Percentiles rank a stretch among this genome's conserved stretches.
Conservation (phyloP, 1,140 invertebrate species). For the Ostrea denselamellosa region DNA sequence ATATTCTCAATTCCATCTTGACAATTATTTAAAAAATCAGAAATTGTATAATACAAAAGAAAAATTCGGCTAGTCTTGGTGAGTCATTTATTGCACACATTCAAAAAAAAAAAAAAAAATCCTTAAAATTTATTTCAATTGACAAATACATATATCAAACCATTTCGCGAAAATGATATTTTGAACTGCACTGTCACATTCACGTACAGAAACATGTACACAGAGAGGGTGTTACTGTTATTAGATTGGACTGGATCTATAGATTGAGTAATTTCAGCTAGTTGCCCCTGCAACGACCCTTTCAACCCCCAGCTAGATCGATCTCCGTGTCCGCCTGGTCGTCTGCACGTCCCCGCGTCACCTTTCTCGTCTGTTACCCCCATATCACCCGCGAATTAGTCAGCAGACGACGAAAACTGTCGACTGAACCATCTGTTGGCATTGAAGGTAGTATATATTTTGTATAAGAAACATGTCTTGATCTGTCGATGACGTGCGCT, state of each 20-base stretch:
- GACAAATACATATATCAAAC: neutral
- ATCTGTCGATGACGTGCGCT: no score
- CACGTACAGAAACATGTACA: neutral
- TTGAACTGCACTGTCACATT: no score
- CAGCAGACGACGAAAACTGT: constrained; percentile 17
- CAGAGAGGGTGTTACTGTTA: neutral
- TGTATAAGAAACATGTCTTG: no score
- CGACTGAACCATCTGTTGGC: neutral
- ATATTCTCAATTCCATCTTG: no score
- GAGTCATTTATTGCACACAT: neutral
- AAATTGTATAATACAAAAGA: no score
- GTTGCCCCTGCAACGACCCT: neutral
- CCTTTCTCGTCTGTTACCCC: neutral
- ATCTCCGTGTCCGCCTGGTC: neutral
- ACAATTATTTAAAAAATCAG: no score
- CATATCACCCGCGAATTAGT: neutral
- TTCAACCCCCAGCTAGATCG: neutral
- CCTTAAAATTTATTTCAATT: neutral
- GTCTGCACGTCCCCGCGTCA: constrained; percentile 9
- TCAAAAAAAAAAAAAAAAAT: neutral
- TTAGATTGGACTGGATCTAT: neutral
- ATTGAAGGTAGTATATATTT: neutral
- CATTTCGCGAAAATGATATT: no score
- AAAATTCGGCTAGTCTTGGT: neutral
- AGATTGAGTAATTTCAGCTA: constrained; percentile 9